These are phyloP conservation scores for Monochamus alternatus DNA, from an alignment of 2,888 invertebrate species.

Conservation along the genomic window DNA sequence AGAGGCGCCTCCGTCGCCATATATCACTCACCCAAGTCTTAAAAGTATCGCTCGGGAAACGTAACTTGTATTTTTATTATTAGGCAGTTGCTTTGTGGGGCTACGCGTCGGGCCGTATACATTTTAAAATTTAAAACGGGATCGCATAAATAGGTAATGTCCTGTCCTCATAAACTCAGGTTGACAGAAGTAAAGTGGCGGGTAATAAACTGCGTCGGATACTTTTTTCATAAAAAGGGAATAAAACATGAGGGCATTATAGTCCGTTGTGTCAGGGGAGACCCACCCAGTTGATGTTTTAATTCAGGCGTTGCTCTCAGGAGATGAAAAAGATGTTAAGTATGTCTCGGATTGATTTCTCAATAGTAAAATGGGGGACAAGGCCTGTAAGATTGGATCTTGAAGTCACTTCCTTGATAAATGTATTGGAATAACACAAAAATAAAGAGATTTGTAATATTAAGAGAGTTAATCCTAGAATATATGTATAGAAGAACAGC, in stretches of 20 bases:
- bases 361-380: no score
- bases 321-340: no score
- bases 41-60: neutral
- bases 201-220: constrained; percentile 3
- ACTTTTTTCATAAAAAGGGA: constrained; percentile 11
- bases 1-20: neutral
- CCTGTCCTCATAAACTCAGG: constrained; percentile 14
- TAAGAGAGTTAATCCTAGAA: no score
- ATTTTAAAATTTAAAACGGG: neutral
- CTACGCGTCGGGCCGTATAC: neutral
- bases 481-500: no score
- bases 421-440: no score
- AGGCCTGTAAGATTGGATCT: no score
- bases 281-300: no score
- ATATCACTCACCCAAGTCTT: neutral
- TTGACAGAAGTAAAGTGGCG: constrained; percentile 21
- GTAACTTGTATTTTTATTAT: neutral
- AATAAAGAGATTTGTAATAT: no score
- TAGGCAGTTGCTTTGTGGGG: neutral
- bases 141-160: neutral
- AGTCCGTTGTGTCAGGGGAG: neutral
- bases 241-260: constrained; percentile 22
- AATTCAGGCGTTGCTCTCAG: no score
- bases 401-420: no score
- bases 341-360: no score